phyloP scores from a whole-genome alignment of 2,888 invertebrate species.

The Entomobrya proxima region DNA sequence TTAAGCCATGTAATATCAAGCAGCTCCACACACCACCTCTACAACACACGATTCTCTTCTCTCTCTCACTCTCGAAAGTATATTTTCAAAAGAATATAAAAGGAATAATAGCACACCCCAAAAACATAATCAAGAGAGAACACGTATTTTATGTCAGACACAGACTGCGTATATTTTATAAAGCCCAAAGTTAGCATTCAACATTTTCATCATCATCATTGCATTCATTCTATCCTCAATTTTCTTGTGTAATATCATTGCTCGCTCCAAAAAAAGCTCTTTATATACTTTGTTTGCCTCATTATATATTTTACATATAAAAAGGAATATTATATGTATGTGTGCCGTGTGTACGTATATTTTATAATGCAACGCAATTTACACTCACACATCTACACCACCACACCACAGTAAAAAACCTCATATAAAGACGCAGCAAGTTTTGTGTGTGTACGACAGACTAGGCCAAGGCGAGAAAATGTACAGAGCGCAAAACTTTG shows the following conservation, averaged over 20 bases:
- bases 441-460: constrained; percentile 26
- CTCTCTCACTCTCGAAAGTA: background rate
- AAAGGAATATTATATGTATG: background rate
- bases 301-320: background rate
- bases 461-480: constrained; percentile 62
- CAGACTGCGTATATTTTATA: background rate
- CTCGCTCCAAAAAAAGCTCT: constrained; percentile 50
- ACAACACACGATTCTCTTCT: background rate
- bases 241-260: constrained; percentile 55
- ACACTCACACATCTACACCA: background rate
- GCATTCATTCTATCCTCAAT: constrained; percentile 55
- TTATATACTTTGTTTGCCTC: constrained; percentile 30
- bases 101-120: constrained; percentile 57
- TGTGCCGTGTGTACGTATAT: constrained; percentile 1
- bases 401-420: constrained; percentile 13
- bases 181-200: constrained; percentile 25
- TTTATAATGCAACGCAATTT: background rate
- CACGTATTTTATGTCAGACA: constrained; percentile 24
- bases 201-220: constrained; percentile 39
- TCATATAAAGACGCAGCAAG: constrained; percentile 9
- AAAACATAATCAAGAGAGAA: constrained; percentile 48
- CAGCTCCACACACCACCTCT: background rate
- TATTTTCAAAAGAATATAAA: constrained; percentile 43
- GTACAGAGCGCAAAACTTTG: constrained; percentile 2
- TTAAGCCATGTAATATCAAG: background rate